A percentile compares a stretch with the other conserved stretches of the same genome.
phyloP scores from a whole-genome alignment of 2,113 vertebrate genomes.

The Pampusana beccarii region DNA sequence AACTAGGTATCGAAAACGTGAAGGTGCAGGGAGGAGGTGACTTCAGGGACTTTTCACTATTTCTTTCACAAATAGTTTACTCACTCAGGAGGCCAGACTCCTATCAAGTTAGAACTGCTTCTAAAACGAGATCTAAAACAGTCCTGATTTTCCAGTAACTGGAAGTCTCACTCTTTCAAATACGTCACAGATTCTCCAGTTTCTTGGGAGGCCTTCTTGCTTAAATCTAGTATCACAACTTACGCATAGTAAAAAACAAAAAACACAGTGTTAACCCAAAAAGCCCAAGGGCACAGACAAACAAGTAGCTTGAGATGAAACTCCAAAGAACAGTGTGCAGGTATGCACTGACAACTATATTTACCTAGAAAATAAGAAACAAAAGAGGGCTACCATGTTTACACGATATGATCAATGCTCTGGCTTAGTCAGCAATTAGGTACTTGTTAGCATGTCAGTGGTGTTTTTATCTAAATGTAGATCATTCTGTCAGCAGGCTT shows the following conservation, averaged over 20 bases:
- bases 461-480: neutral
- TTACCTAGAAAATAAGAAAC: neutral
- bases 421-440: neutral
- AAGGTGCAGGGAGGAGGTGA: neutral
- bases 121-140: neutral
- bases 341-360: neutral
- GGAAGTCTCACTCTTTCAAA: neutral
- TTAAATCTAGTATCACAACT: neutral
- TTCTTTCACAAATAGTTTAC: neutral
- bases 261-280: neutral
- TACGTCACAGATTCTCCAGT: neutral
- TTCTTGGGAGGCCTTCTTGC: neutral
- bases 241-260: neutral
- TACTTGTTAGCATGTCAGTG: neutral
- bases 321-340: rapidly evolving
- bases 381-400: neutral
- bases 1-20: neutral
- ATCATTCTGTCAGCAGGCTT: neutral
- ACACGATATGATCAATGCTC: neutral
- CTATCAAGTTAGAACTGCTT: neutral
- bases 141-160: neutral
- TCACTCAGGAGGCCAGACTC: neutral
- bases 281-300: neutral
- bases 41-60: neutral
- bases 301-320: neutral